Evolutionary conservation across 1,140 invertebrate species (phyloP).

Genomic region (Phymorhynchus buccinoides): DNA sequence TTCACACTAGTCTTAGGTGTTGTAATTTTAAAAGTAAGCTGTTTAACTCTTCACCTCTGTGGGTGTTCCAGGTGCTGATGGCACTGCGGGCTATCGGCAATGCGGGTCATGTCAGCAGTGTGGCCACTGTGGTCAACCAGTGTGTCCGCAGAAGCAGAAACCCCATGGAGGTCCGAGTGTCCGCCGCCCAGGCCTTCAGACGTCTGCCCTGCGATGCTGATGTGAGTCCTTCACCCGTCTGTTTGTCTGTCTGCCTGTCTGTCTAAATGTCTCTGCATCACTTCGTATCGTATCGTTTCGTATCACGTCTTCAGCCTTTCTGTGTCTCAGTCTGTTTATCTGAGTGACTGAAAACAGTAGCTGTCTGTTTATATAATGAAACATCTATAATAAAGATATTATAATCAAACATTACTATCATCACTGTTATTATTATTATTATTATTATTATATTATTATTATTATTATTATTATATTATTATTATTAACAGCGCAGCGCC

Average conservation of each 20-base stretch:
- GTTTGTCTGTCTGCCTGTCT: background rate
- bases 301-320: too few relatives aligned
- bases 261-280: background rate
- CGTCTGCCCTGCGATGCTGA: constrained; percentile 79
- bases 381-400: too few relatives aligned
- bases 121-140: constrained; percentile 78
- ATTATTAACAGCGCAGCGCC: background rate
- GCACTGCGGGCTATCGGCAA: constrained; percentile 91
- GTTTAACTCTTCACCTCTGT: background rate
- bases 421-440: too few relatives aligned
- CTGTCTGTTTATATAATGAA: background rate
- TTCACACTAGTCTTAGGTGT: too few relatives aligned
- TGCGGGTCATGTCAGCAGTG: constrained; percentile 80
- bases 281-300: too few relatives aligned
- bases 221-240: constrained; percentile 73
- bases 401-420: too few relatives aligned
- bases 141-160: constrained; percentile 79
- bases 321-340: background rate
- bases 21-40: background rate
- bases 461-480: too few relatives aligned
- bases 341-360: background rate
- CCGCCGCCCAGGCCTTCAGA: constrained; percentile 85
- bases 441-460: background rate
- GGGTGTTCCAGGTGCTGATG: constrained; percentile 78
- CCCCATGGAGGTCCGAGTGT: constrained; percentile 82